A percentile compares a stretch with the other conserved stretches of the same genome.
Evolutionary conservation across 2,797 vertebrate genomes (phyloP).

Genomic region (Tamandua tetradactyla): DNA sequence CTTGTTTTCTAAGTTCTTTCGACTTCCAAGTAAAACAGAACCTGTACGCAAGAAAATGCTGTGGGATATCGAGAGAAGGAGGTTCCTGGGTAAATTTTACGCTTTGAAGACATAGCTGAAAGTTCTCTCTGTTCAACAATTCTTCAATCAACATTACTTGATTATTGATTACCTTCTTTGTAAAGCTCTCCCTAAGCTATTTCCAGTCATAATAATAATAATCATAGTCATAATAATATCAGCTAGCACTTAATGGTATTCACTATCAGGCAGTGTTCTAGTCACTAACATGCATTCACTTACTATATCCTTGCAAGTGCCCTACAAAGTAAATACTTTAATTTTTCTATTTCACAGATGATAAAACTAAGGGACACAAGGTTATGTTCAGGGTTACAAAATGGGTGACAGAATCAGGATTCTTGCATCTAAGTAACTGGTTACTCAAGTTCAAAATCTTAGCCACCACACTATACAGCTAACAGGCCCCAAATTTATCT

Average conservation of each 20-base stretch:
- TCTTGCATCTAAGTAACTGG: background rate
- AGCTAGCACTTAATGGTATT: background rate
- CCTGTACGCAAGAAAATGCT: background rate
- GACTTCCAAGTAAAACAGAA: background rate
- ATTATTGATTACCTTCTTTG: background rate
- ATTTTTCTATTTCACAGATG: background rate
- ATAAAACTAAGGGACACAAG: background rate
- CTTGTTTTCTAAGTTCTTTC: background rate
- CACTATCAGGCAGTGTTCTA: background rate
- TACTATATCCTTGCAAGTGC: background rate
- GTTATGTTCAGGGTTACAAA: background rate
- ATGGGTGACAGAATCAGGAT: background rate
- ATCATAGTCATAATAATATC: background rate
- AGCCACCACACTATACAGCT: background rate
- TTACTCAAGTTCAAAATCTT: background rate
- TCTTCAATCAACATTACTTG: background rate
- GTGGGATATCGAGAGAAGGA: background rate
- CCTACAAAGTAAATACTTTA: background rate
- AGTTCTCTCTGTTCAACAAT: background rate
- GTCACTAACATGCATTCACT: background rate
- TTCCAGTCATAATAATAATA: background rate
- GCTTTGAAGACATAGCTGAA: background rate
- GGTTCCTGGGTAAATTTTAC: background rate
- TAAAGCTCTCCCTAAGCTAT: background rate
- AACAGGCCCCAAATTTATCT: background rate